Base-by-base conservation (phyloP, 2,888 invertebrate species). In the Auanema sp. region DNA sequence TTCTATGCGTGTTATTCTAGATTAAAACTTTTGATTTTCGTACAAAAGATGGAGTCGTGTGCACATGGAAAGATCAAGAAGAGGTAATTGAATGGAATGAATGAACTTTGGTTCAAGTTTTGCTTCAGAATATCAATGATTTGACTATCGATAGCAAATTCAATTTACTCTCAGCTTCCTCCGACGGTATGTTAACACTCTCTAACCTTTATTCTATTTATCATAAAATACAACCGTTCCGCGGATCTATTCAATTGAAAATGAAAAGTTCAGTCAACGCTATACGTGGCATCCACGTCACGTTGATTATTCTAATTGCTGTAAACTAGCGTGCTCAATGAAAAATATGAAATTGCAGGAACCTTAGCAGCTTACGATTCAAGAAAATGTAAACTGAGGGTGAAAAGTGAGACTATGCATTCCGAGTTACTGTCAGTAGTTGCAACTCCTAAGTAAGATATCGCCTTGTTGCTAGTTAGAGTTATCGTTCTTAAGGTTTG, bases 1-100 rank as follows among this genome's bases (percentile, higher is more conserved):
- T 16, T 8, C 8, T 50, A 50, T 16, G 16, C 10, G 18, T n/a
- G 16, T 16, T 51, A n/a, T 57, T 65, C 6, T 47, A 75, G 74
- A 60, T 79, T 52, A 66, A 71, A 51, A 73, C 76, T 33, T 79
- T 78, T 77, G 77, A 79, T 64, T 66, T 77, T 43, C 68, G 70
- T 14, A 55, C 65, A 16, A 42, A 60, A 25, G 60, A 64, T 6
- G 68, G 77, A 1, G 49, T 68, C 40, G 62, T 79, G 41, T 64
- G 69, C 52, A 65, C 65, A 51, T 78, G 69, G 66, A 70, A 68
- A 10, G 74, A 77, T 12, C 78, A 78, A 42, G 71, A 72, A 11
- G 75, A 76, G 40, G 69, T 69, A 25, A 58, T 55, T 40, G 61
- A 2, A 8, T 33, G n/a, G n/a, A n/a, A n/a, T n/a, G n/a, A 50